A percentile compares a stretch with the other conserved stretches of the same genome.
These are phyloP conservation scores for Agrotis exclamationis DNA, from an alignment of 2,888 invertebrate species.

Conservation along the genomic window DNA sequence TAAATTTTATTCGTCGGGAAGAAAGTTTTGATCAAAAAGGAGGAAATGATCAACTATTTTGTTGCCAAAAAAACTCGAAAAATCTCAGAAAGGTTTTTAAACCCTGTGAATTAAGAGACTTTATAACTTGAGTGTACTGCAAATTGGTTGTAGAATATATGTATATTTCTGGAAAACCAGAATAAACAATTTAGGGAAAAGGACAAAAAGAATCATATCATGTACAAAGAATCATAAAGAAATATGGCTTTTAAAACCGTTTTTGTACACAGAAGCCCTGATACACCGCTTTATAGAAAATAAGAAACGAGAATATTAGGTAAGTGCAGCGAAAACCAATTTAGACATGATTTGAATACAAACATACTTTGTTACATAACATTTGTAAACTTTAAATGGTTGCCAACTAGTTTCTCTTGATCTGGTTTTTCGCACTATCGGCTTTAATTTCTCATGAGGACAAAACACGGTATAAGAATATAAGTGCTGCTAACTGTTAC, in stretches of 20 bases:
- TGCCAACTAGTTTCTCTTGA: not conserved
- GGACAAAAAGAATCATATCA: not conserved
- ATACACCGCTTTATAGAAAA: conserved; percentile 16
- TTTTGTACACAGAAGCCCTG: conserved; percentile 14
- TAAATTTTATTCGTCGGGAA: no score
- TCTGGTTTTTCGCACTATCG: not conserved
- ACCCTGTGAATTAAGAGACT: not conserved
- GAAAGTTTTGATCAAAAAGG: no score
- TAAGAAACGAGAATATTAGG: not conserved
- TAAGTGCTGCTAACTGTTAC: no score
- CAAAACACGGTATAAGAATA: not conserved
- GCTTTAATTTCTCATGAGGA: not conserved
- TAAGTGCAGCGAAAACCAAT: conserved; percentile 13
- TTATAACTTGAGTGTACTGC: not conserved
- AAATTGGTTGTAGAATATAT: no score
- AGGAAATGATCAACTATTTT: no score
- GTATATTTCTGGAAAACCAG: no score
- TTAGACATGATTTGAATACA: conserved; percentile 12
- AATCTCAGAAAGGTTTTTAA: no score
- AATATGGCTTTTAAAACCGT: conserved; percentile 14
- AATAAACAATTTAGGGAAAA: no score
- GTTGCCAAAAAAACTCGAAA: no score
- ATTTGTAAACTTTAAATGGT: not conserved
- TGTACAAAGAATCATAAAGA: not conserved
- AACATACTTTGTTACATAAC: not conserved